Evolutionary conservation across 2,888 invertebrate genomes (phyloP), one percentile per base, ranked within the genome.

Genomic region (Drosophila demipolita): DNA sequence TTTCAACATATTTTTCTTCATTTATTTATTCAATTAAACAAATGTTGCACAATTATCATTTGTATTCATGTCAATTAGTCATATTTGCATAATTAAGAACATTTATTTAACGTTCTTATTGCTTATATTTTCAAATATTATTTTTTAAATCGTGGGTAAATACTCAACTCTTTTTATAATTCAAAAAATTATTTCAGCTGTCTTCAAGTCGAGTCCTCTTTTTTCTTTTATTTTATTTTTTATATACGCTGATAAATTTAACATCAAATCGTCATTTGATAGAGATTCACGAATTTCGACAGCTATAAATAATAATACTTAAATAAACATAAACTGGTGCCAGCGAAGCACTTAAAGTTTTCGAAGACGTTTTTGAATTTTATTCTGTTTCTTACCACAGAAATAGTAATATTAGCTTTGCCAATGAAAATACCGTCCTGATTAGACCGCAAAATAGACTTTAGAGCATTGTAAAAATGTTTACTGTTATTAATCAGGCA

Each of bases 401-500:
- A 48, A 17, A 36, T 32, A 38, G 35, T 57, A 38, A 42, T 64
- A 49, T 61, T 49, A 49, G 60, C 36, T 32, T 1, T 1, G 5
- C 8, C 59, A 68, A 54, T 32, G 11, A 61, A 33, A 20, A 6
- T 17, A 17, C 11, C n/a, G 3, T 7, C 35, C 45, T 29, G 54
- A 42, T 5, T 26, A 15, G 48, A 26, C 23, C 8, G 20, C 59
- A 33, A 20, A 48, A 48, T 57, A 5, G 52, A 52, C 45, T 26
- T 48, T n/a, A 23, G 12, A 26, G 42, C 23, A 26, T 26, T 33
- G 12, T 15, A 35, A 45, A 36, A 65, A 36, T 33, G 23, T 50
- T 59, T 38, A 23, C 55, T 52, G 33, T 55, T 65, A 33, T 33
- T 52, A 38, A 29, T 40, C 52, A 32, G 62, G 60, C 61, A 65